phyloP scores from a whole-genome alignment of 2,888 invertebrate species.

The Archips xylosteana region DNA sequence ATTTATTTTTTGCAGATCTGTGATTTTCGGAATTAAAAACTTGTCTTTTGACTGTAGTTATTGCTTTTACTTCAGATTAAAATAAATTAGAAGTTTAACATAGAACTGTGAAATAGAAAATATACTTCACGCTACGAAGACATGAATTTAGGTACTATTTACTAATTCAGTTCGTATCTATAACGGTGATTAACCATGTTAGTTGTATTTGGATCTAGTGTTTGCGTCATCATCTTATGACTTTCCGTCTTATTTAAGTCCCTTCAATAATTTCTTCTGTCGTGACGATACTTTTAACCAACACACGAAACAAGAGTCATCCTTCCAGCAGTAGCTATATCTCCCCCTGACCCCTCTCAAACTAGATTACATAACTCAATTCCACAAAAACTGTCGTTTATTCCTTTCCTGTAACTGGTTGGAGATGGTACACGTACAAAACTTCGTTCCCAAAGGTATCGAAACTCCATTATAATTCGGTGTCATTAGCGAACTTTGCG shows the following conservation, averaged over 20 bases:
- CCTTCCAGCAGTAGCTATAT: neutral
- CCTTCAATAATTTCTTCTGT: too few species aligned
- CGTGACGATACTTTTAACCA: too few species aligned
- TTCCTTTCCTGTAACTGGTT: slow-evolving; percentile 28
- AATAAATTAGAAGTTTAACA: neutral
- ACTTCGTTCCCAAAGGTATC: slow-evolving; percentile 55
- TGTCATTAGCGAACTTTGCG: slow-evolving; percentile 60
- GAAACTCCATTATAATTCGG: slow-evolving; percentile 63
- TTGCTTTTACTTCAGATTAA: neutral
- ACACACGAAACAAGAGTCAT: neutral
- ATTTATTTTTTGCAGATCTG: too few species aligned
- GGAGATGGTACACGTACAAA: slow-evolving; percentile 46
- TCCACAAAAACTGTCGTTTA: slow-evolving; percentile 25
- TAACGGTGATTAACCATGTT: too few species aligned
- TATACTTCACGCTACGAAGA: neutral
- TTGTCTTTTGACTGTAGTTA: too few species aligned
- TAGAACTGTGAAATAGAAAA: neutral
- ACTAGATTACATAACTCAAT: slow-evolving; percentile 27
- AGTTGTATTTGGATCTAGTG: too few species aligned
- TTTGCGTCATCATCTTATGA: too few species aligned
- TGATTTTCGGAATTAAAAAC: too few species aligned
- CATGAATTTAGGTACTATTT: neutral
- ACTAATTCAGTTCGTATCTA: neutral
- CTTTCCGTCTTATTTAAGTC: too few species aligned
- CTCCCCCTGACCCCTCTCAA: neutral